A percentile compares a stretch with the other conserved stretches of the same genome.
phyloP scores from a whole-genome alignment of 2,797 vertebrate species.

The Ataeniobius toweri region DNA sequence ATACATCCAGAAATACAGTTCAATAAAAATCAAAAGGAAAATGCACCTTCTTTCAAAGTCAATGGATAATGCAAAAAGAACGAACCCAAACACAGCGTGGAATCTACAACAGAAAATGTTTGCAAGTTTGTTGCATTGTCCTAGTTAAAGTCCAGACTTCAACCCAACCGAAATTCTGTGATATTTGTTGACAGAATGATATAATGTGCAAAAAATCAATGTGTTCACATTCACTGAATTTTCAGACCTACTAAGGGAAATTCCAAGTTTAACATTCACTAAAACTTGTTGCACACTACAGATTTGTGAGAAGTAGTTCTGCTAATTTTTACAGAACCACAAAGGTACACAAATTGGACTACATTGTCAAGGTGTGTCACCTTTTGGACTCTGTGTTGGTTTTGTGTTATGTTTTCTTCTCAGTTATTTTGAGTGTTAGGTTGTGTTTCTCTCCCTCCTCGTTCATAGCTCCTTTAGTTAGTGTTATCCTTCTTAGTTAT shows the following conservation, averaged over 20 bases:
- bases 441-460: too few relatives aligned
- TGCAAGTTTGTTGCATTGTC: background rate
- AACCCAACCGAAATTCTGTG: background rate
- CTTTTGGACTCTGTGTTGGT: too few relatives aligned
- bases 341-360: background rate
- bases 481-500: too few relatives aligned
- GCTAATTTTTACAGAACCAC: background rate
- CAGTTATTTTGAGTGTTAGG: too few relatives aligned
- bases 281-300: background rate
- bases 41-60: background rate
- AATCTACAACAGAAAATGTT: background rate
- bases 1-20: background rate
- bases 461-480: too few relatives aligned
- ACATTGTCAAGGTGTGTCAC: too few relatives aligned
- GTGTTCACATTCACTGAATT: background rate
- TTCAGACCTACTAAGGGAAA: background rate
- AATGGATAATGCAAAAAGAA: background rate
- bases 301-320: background rate
- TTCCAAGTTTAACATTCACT: background rate
- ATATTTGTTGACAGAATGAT: too few relatives aligned
- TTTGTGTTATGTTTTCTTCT: too few relatives aligned
- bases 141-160: background rate
- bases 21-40: background rate
- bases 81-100: background rate
- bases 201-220: background rate